Evolutionary conservation across 2,888 invertebrate species (phyloP), one percentile per base, ranked within the genome.

Genomic region (Melanostoma mellinum): DNA sequence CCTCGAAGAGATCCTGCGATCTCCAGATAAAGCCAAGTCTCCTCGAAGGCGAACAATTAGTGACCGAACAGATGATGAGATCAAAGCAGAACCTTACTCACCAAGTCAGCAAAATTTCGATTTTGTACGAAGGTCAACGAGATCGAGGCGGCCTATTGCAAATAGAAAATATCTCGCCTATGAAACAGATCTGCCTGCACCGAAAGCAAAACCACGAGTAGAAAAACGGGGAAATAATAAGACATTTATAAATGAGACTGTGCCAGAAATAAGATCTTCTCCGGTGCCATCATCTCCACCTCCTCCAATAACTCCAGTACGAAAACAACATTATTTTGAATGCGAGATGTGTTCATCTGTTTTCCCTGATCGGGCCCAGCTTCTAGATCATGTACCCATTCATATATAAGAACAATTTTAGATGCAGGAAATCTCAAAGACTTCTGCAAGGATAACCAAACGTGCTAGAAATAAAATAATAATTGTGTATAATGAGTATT

Each of bases 321-420:
- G 87, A 3, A 87, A 88, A n/a, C 86, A 87, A 5, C 89, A 89
- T 86, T 94, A 94, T 52, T 96, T 94, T 91, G 94, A 94, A 86
- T 97, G 97, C 89, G 96, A 96, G 90, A 96, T 97, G 95, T 97
- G 97, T 90, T 93, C 95, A 69, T 93, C 94, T 58, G 94, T 94
- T 86, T 97, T 97, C 90, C 92, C 94, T 6, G 94, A 95, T 85
- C 93, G 96, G 63, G 94, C 95, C 63, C 95, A 95, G 86, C 90
- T 95, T 52, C 91, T 96, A 84, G 92, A 95, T 71, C 96, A 97
- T 91, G 96, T 96, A 87, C 95, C 96, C 72, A 94, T 96, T 89
- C 96, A 97, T 90, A 96, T 97, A 75, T 91, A 87, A 46, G 35
- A 53, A 9, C 5, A 42, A 56, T 38, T 4, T 32, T 32, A 10